Percentiles rank a stretch among this genome's conserved stretches.
Conservation (phyloP, 2,888 invertebrate genomes). For the Oscheius sp. region DNA sequence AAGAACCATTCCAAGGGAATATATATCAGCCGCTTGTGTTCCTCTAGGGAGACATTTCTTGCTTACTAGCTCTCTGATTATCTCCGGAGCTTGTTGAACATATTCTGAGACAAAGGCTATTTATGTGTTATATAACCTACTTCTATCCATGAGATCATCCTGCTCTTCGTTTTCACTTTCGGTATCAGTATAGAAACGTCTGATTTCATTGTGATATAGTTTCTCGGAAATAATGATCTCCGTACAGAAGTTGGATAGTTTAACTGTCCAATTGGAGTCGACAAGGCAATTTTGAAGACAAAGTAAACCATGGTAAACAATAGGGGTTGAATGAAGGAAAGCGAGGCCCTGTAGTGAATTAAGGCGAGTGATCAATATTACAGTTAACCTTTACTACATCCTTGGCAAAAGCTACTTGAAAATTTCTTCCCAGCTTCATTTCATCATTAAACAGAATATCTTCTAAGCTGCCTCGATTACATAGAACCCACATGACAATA, state of each 20-base stretch:
- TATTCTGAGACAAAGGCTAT: constrained; percentile 54
- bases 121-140: constrained; percentile 7
- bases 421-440: constrained; percentile 67
- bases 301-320: constrained; percentile 63
- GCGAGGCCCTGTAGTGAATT: constrained; percentile 51
- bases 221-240: constrained; percentile 66
- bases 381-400: constrained; percentile 55
- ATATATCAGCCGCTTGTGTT: constrained; percentile 62
- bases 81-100: constrained; percentile 68
- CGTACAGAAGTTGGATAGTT: constrained; percentile 67
- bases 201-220: constrained; percentile 53
- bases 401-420: constrained; percentile 69
- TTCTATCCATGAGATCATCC: constrained; percentile 34
- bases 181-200: constrained; percentile 18
- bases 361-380: not conserved
- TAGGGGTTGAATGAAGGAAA: constrained; percentile 63
- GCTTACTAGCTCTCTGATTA: constrained; percentile 65
- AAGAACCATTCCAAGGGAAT: constrained; percentile 65
- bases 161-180: constrained; percentile 23
- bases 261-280: constrained; percentile 69
- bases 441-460: constrained; percentile 70
- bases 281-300: constrained; percentile 69
- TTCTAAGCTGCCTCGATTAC: constrained; percentile 65
- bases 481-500: constrained; percentile 67
- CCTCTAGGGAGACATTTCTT: constrained; percentile 60